Conservation (phyloP, 1,140 invertebrate species). For the Leptinotarsa undecemlineata region DNA sequence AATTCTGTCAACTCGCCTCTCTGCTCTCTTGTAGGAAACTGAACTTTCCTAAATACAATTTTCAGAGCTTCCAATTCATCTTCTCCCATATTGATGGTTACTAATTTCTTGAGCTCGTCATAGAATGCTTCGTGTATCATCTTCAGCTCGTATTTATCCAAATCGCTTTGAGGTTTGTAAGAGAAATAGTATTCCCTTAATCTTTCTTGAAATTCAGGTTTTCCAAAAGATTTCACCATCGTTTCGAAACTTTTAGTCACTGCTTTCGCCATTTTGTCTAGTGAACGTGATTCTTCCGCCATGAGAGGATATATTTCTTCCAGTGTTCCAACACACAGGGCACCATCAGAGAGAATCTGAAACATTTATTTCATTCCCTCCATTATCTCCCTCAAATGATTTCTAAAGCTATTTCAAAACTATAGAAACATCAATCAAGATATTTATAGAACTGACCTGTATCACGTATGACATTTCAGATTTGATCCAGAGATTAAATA, state of each 20-base stretch:
- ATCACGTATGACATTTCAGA: conserved; percentile 40
- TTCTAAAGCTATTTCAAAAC: too few species aligned
- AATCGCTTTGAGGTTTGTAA: conserved; percentile 42
- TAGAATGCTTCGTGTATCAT: conserved; percentile 46
- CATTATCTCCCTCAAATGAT: too few species aligned
- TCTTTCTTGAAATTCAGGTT: conserved; percentile 27
- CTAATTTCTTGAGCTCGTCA: conserved; percentile 29
- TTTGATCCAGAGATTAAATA: conserved; percentile 48
- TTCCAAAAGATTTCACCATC: conserved; percentile 50
- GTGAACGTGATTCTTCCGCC: conserved; percentile 41
- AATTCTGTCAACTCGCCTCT: not conserved
- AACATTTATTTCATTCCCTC: too few species aligned
- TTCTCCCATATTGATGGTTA: conserved; percentile 10
- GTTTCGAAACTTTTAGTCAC: conserved; percentile 8
- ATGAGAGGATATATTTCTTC: conserved; percentile 48
- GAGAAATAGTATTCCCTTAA: conserved; percentile 47
- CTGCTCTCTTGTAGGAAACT: not conserved
- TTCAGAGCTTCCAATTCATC: conserved; percentile 7
- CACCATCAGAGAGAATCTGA: conserved; percentile 49
- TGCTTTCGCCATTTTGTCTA: conserved; percentile 24
- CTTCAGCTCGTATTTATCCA: conserved; percentile 31
- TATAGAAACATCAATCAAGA: not conserved
- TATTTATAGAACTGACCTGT: not conserved
- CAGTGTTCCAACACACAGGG: conserved; percentile 46
- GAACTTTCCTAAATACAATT: not conserved